Evolutionary conservation across 2,888 invertebrate species (phyloP).

Genomic region (Lottia scabra): DNA sequence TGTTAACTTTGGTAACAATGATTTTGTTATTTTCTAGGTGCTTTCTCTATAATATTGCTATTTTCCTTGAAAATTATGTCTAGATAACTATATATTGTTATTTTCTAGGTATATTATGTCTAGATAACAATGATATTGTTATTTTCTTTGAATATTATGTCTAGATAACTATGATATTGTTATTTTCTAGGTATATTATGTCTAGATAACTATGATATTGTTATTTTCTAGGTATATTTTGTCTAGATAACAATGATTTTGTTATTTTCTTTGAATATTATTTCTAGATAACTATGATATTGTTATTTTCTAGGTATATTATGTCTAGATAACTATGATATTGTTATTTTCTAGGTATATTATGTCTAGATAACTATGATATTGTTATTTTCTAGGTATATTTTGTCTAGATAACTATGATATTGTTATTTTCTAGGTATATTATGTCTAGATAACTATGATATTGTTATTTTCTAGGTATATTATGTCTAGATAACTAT

Average conservation of each 20-base stretch:
- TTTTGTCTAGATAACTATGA: conserved; percentile 64
- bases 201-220: conserved; percentile 79
- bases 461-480: conserved; percentile 38
- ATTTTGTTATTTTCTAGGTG: too few relatives aligned
- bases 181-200: conserved; percentile 56
- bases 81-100: not conserved
- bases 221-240: too few relatives aligned
- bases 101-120: not conserved
- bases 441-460: not conserved
- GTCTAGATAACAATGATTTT: conserved; percentile 79
- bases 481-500: conserved; percentile 75
- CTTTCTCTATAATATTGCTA: too few relatives aligned
- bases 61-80: too few relatives aligned
- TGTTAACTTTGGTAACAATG: too few relatives aligned
- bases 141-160: not conserved
- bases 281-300: too few relatives aligned
- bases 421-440: conserved; percentile 62
- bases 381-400: conserved; percentile 61
- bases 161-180: not conserved
- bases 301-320: conserved; percentile 48
- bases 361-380: conserved; percentile 77
- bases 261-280: too few relatives aligned
- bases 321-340: conserved; percentile 77
- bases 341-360: conserved; percentile 66
- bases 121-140: not conserved